Base-by-base conservation (phyloP, 92 coral and sea anemone species). In the Heliopora coerulea region DNA sequence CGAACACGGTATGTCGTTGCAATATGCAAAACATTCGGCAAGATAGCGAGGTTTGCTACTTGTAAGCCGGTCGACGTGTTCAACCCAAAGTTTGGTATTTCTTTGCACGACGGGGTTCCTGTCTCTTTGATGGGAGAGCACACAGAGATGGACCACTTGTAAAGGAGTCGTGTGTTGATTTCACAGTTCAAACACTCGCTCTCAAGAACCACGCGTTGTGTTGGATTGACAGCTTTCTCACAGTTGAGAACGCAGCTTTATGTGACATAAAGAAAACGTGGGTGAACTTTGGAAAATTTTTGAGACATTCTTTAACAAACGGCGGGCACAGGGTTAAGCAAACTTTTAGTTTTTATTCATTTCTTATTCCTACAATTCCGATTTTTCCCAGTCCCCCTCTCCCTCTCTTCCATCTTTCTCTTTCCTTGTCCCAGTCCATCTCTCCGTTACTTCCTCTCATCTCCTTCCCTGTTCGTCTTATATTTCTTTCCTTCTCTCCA, bases 131-230 rank as follows among this genome's bases (percentile, higher is more conserved):
- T 68, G 12, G 33, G 8, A 23, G 61, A 56, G n/a, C 74, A 68
- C 28, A 58, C 40, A 66, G 54, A 78, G 20, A 92, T 72, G 1
- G 78, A 80, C 97, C 97, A 92, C 13, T 83, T 75, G 75, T 92
- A 92, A 6, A 70, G 82, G 18, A 92, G 78, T 24, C 68, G 49
- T 41, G 86, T 86, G 32, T 72, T 60, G 5, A 77, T 44, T 28
- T 63, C 63, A 44, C 96, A 92, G 67, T 92, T 96, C 1, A 78
- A 58, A 61, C 97, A 92, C 4, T 83, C 60, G 26, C 93, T 82
- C 61, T 89, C 92, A 56, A 92, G 30, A 14, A 83, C 87, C 44
- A 92, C 80, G 37, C 96, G 83, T 46, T 87, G 82, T 13, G 78
- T 56, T 7, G 97, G 96, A 56, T 92, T 87, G 41, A 83, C 72